Evolutionary conservation across 1,140 invertebrate species (phyloP).

Genomic region (Bombus cullumanus): DNA sequence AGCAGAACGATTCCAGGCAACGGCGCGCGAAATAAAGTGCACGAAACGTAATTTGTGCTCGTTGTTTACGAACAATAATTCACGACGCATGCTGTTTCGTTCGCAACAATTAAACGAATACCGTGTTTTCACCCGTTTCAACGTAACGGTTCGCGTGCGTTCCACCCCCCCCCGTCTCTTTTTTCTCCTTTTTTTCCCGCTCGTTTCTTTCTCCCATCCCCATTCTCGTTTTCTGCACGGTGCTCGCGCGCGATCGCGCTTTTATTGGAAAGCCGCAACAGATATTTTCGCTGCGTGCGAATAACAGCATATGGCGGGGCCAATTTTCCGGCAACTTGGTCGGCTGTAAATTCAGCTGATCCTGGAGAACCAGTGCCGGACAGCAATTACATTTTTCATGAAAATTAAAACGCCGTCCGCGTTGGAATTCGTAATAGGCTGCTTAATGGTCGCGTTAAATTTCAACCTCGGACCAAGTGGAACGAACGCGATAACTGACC

Average conservation of each 20-base stretch:
- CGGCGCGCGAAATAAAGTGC: background rate
- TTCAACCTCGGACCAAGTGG: background rate
- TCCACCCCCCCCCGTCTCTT: no score
- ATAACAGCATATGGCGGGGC: constrained; percentile 41
- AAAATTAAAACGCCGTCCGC: constrained; percentile 39
- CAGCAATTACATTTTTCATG: constrained; percentile 42
- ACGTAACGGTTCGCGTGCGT: background rate
- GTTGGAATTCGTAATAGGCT: constrained; percentile 23
- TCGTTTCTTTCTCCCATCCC: background rate
- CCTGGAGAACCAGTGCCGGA: constrained; percentile 17
- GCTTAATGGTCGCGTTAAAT: constrained; percentile 34
- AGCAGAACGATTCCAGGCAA: background rate
- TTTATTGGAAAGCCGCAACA: constrained; percentile 36
- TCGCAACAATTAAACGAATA: constrained; percentile 34
- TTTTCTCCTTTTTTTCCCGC: background rate
- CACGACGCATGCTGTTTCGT: constrained; percentile 3
- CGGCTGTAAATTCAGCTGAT: constrained; percentile 41
- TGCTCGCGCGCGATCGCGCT: constrained; percentile 10
- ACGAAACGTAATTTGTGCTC: background rate
- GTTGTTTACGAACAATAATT: constrained; percentile 25
- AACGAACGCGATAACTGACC: background rate
- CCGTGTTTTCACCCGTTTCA: background rate
- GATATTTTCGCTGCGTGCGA: constrained; percentile 44
- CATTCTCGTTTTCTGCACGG: background rate
- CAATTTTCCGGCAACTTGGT: constrained; percentile 37